Percentiles rank a stretch among this genome's conserved stretches.
Conservation (phyloP, 1,140 invertebrate species). For the Leptonema lineaticorne region DNA sequence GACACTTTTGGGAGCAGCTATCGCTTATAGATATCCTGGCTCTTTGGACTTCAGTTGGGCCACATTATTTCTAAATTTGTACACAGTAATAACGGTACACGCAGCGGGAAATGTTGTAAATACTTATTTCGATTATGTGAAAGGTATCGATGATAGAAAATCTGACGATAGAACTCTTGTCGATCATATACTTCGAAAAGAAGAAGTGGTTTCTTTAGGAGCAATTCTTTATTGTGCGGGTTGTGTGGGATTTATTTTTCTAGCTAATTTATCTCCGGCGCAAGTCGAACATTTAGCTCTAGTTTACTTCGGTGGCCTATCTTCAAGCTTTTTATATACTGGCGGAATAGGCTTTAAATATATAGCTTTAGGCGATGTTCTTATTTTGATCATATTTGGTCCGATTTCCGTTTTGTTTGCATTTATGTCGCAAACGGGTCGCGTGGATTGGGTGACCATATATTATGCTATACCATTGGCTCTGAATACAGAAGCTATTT, state of each 20-base stretch:
- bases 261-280: conserved; percentile 80
- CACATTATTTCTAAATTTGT: conserved; percentile 76
- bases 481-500: conserved; percentile 90
- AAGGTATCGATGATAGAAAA: conserved; percentile 89
- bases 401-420: conserved; percentile 93
- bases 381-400: conserved; percentile 91
- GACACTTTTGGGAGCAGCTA: conserved; percentile 79
- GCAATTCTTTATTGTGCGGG: conserved; percentile 85
- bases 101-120: conserved; percentile 97
- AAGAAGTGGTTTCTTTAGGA: conserved; percentile 85
- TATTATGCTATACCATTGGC: conserved; percentile 92
- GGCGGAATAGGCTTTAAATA: conserved; percentile 94
- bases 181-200: conserved; percentile 82
- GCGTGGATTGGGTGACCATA: conserved; percentile 81
- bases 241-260: conserved; percentile 82
- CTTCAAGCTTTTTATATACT: conserved; percentile 92
- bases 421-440: conserved; percentile 87
- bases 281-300: conserved; percentile 92
- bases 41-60: conserved; percentile 73
- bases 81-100: conserved; percentile 88
- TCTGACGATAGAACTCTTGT: conserved; percentile 92
- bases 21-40: conserved; percentile 78
- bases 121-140: conserved; percentile 92
- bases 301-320: conserved; percentile 92
- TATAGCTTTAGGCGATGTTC: conserved; percentile 86